Evolutionary conservation across 2,113 vertebrate species (phyloP).

Genomic region (Leuciscus idus): DNA sequence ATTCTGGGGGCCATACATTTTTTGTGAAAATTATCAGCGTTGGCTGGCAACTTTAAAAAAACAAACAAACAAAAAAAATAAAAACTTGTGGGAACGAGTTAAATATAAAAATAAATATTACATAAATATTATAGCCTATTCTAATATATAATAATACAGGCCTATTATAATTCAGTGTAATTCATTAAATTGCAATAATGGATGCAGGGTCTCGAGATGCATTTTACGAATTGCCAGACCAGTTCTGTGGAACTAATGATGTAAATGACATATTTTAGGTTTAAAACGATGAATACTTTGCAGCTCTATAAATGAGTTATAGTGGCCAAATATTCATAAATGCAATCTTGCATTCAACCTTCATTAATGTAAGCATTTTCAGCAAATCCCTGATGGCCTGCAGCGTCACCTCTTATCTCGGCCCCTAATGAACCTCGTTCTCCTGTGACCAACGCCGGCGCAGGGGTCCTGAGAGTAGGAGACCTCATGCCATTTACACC

Average conservation of each 20-base stretch:
- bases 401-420: conserved; percentile 69
- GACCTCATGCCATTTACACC: conserved; percentile 64
- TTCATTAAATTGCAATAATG: no score
- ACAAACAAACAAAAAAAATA: no score
- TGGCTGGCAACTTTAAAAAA: no score
- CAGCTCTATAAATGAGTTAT: not conserved
- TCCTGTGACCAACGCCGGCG: conserved; percentile 69
- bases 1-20: no score
- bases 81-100: no score
- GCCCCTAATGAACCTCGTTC: conserved; percentile 73
- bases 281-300: not conserved
- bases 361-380: conserved; percentile 50
- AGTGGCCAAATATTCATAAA: not conserved
- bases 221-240: no score
- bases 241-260: not conserved
- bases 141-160: no score
- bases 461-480: conserved; percentile 74
- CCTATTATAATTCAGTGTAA: no score
- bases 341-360: conserved; percentile 31
- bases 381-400: conserved; percentile 67
- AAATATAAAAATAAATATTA: no score
- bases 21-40: no score
- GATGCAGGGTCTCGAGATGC: no score
- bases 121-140: no score
- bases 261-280: not conserved